A percentile compares a stretch with the other conserved stretches of the same genome.
Conservation (phyloP, 2,797 vertebrate species). For the Peromyscus attwateri region DNA sequence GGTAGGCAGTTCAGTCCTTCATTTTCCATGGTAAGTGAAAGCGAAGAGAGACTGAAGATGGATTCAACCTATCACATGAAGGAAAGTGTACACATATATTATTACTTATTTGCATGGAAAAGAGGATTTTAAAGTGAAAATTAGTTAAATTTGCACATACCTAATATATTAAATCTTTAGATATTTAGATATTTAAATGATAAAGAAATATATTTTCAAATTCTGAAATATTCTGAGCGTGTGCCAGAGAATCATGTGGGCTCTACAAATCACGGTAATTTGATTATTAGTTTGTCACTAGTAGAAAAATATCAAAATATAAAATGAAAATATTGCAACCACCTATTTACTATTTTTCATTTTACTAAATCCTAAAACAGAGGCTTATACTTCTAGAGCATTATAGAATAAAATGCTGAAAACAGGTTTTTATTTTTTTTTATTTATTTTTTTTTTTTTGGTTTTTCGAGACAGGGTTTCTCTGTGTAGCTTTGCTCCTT, state of each 20-base stretch:
- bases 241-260: not conserved
- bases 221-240: not conserved
- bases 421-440: not conserved
- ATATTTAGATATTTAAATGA: not conserved
- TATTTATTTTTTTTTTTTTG: no score
- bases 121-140: not conserved
- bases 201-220: not conserved
- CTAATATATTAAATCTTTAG: not conserved
- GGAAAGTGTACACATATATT: not conserved
- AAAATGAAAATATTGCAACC: not conserved
- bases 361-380: not conserved
- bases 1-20: not conserved
- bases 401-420: not conserved
- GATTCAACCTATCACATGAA: not conserved
- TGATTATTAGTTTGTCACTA: not conserved
- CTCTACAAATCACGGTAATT: not conserved
- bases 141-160: not conserved
- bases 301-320: not conserved
- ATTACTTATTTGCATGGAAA: not conserved
- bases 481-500: no score
- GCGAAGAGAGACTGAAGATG: not conserved
- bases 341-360: not conserved
- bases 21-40: not conserved
- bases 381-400: not conserved
- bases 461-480: no score